Percentiles rank a stretch among this genome's conserved stretches.
phyloP scores from a whole-genome alignment of 1,140 invertebrate species.

The Drosophila burlai region DNA sequence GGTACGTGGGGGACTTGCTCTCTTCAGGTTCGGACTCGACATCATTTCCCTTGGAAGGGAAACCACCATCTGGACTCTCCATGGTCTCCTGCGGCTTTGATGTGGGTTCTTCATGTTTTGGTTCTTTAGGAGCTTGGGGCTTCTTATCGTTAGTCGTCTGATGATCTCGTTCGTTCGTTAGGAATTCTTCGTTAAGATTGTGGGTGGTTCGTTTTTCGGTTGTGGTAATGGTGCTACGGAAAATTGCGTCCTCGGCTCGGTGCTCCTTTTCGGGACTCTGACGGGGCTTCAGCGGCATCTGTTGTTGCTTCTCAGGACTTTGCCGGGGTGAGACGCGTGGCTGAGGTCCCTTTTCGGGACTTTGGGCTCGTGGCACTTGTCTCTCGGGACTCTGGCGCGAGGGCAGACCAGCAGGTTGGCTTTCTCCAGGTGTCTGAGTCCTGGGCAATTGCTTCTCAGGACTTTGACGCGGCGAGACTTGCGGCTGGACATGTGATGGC shows the following conservation, averaged over 20 bases:
- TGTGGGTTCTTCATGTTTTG: background rate
- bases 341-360: slow-evolving; percentile 10
- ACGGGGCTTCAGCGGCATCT: slow-evolving; percentile 18
- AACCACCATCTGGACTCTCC: slow-evolving; percentile 70
- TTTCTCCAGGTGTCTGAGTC: background rate
- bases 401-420: background rate
- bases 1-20: slow-evolving; percentile 52
- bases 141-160: slow-evolving; percentile 23
- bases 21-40: slow-evolving; percentile 33
- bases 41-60: slow-evolving; percentile 65
- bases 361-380: slow-evolving; percentile 3
- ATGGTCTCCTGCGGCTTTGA: slow-evolving; percentile 7
- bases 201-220: slow-evolving; percentile 52
- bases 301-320: slow-evolving; percentile 39
- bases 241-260: slow-evolving; percentile 47
- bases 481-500: slow-evolving; percentile 6
- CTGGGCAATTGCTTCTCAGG: slow-evolving; percentile 22
- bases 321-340: slow-evolving; percentile 32
- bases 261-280: slow-evolving; percentile 22
- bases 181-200: slow-evolving; percentile 68
- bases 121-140: background rate
- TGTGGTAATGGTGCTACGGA: slow-evolving; percentile 51
- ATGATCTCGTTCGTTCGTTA: slow-evolving; percentile 64
- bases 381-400: slow-evolving; percentile 20
- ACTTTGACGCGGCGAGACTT: slow-evolving; percentile 25